Percentiles rank a stretch among this genome's conserved stretches.
These are phyloP conservation scores for Scleropages formosus DNA, from an alignment of 2,797 vertebrate genomes.

Conservation along the genomic window DNA sequence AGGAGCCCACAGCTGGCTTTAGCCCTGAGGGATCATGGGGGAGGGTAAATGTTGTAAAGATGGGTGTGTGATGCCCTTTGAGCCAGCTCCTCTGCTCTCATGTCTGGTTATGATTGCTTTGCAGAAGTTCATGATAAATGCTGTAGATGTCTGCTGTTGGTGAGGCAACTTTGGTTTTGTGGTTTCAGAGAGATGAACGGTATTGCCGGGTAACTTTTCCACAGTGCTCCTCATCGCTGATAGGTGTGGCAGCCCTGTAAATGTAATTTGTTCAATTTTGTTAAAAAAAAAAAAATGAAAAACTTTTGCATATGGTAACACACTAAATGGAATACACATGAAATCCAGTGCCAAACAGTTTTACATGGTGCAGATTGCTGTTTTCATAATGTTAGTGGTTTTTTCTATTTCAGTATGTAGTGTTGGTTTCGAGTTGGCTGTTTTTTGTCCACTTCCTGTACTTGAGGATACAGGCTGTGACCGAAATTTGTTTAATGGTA, in stretches of 20 bases:
- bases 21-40: background rate
- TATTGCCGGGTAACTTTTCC: background rate
- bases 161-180: no score
- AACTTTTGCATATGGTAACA: slow-evolving; percentile 9
- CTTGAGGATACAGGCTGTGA: background rate
- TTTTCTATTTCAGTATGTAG: slow-evolving; percentile 3
- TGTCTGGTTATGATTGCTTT: background rate
- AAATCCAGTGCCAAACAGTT: slow-evolving; percentile 63
- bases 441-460: background rate
- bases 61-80: slow-evolving; percentile 20
- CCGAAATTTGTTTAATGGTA: background rate
- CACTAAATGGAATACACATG: slow-evolving; percentile 39
- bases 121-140: background rate
- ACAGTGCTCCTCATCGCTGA: background rate
- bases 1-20: background rate
- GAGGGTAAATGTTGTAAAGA: background rate
- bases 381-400: background rate
- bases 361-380: slow-evolving; percentile 27
- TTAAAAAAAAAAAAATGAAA: no score
- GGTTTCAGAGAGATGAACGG: no score
- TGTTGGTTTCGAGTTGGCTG: background rate
- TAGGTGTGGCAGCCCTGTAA: background rate
- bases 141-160: no score
- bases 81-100: background rate
- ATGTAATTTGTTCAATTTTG: background rate